phyloP scores from a whole-genome alignment of 2,888 invertebrate genomes.

The Ashinkailepas kermadecensis region DNA sequence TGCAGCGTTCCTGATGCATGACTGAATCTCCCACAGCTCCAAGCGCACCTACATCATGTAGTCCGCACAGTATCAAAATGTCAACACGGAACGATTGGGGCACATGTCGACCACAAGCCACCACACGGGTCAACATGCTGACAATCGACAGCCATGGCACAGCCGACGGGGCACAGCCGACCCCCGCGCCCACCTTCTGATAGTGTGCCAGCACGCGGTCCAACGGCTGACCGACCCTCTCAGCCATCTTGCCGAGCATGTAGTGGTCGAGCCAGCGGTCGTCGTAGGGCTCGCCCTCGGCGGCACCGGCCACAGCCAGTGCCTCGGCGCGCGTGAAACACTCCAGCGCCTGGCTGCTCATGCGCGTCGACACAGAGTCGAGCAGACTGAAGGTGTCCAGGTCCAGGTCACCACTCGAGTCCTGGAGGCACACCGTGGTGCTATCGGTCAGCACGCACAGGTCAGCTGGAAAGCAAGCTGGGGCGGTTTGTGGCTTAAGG shows the following conservation, averaged over 20 bases:
- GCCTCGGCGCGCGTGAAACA: constrained; percentile 56
- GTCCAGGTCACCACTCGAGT: constrained; percentile 42
- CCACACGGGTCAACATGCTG: no score
- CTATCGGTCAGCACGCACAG: neutral
- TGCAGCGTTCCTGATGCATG: no score
- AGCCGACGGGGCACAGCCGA: no score
- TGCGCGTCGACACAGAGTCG: constrained; percentile 67
- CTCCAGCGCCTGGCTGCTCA: constrained; percentile 66
- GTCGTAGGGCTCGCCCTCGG: constrained; percentile 57
- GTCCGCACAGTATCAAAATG: no score
- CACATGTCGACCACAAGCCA: no score
- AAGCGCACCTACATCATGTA: no score
- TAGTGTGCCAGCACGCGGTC: constrained; percentile 70
- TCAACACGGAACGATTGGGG: no score
- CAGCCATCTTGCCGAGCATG: constrained; percentile 90
- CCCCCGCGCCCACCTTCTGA: constrained; percentile 26
- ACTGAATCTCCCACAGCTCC: no score
- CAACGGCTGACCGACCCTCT: constrained; percentile 71
- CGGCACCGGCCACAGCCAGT: constrained; percentile 48
- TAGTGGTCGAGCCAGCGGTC: constrained; percentile 90
- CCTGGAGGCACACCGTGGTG: constrained; percentile 30
- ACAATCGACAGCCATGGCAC: no score
- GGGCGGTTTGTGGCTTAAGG: no score
- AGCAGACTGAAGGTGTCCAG: constrained; percentile 52
- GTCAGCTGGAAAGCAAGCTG: no score